Base-by-base conservation (phyloP, 2,888 invertebrate genomes). In the Phytoseiulus persimilis region DNA sequence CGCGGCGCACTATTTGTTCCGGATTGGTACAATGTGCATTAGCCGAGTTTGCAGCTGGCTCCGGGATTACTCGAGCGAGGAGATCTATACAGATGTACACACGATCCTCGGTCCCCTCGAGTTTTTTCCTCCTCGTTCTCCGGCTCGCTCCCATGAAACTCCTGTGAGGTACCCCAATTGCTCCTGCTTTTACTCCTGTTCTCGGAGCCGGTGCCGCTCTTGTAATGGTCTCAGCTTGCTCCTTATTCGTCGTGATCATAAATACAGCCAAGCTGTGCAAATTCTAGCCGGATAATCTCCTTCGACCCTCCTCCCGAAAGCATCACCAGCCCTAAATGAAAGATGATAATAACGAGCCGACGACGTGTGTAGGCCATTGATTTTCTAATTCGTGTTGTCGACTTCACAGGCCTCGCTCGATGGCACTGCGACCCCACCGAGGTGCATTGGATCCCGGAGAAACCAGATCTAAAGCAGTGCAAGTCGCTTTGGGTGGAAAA, bases 401-500 rank as follows among this genome's bases (percentile, higher is more conserved):
- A 84, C 39, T 33, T 33, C 33, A 33, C 87, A 87, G 6, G 32
- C 90, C 65, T 89, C 31, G 90, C 90, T 31, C 90, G 89, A 46
- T 90, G 90, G 90, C 83, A 90, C 18, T 90, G 90, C 83, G 83
- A 89, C 31, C 45, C 87, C 32, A 33, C 18, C 0, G 83, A 83
- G n/a, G 84, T 83, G 31, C 90, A 90, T 46, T 90, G 90, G 90
- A 45, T 89, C 33, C 90, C 90, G 11, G 83, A 46, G 65, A 90
- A 90, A 83, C 90, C 91, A 83, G 91, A 91, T 90, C 90, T 91
- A 32, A 90, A 90, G 31, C 91, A 91, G 83, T 91, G 91, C 87
- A 90, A 91, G 83, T 91, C 91, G 33, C 90, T 91, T 83, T 91
- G 91, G 91, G 90, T 91, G 3, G 91, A 91, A 28, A 91, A 91